Percentiles rank a stretch among this genome's conserved stretches.
Conservation (phyloP, 2,113 vertebrate genomes). For the Oncorhynchus masou region DNA sequence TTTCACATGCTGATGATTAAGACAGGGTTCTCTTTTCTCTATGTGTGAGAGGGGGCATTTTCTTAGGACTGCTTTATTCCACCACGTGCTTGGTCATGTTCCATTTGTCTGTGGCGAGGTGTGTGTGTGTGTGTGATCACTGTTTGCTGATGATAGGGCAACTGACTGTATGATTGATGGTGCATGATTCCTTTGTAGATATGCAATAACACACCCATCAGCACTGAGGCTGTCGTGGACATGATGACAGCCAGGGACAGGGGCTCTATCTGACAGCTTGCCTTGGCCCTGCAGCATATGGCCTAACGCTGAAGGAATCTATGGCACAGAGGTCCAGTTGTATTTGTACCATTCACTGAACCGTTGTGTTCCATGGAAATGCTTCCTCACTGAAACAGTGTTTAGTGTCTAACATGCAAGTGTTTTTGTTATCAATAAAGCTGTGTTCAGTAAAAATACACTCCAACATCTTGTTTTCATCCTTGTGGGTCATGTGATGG, state of each 20-base stretch:
- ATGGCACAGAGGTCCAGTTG: not conserved
- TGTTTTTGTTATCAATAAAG: conserved; percentile 34
- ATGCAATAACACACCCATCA: not conserved
- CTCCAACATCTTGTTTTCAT: not conserved
- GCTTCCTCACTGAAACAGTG: conserved; percentile 6
- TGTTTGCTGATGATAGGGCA: not conserved
- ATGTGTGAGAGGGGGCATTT: not conserved
- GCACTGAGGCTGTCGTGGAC: not conserved
- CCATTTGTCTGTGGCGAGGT: not conserved
- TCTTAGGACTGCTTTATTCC: not conserved
- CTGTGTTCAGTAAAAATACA: conserved; percentile 1
- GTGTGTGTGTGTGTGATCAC: not conserved
- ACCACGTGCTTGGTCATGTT: not conserved
- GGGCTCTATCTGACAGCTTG: too few relatives aligned
- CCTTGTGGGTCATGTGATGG: too few relatives aligned
- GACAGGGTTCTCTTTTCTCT: not conserved
- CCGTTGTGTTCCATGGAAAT: not conserved
- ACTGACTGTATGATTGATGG: not conserved
- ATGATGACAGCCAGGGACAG: not conserved
- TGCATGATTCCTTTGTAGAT: not conserved
- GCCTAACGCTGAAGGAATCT: not conserved
- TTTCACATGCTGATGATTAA: not conserved
- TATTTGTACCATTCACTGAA: not conserved
- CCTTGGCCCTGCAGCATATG: not conserved
- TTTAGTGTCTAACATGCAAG: conserved; percentile 6